phyloP scores from a whole-genome alignment of 2,888 invertebrate species.

The Eristalis pertinax region DNA sequence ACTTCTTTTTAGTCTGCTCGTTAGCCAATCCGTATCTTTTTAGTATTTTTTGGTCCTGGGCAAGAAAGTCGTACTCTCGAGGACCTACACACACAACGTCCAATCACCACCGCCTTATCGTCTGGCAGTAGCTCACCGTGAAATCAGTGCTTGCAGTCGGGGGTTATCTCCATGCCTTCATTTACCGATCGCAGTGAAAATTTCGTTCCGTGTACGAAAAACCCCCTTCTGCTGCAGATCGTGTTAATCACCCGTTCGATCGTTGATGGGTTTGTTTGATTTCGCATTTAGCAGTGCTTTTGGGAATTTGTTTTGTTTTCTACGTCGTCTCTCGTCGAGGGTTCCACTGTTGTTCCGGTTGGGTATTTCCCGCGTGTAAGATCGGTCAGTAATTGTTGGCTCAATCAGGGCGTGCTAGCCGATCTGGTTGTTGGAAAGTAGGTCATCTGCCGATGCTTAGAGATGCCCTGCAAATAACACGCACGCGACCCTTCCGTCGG shows the following conservation, averaged over 20 bases:
- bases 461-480: constrained; percentile 6
- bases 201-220: constrained; percentile 45
- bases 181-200: not conserved
- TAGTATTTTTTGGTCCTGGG: too few species aligned
- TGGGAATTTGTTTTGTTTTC: constrained; percentile 6
- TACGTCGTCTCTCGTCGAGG: not conserved
- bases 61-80: too few species aligned
- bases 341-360: not conserved
- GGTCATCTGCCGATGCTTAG: constrained; percentile 27
- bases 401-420: constrained; percentile 10
- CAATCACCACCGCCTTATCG: too few species aligned
- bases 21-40: too few species aligned
- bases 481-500: constrained; percentile 41
- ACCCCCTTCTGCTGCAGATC: constrained; percentile 11
- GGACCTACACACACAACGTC: too few species aligned
- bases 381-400: constrained; percentile 28
- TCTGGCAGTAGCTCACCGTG: too few species aligned
- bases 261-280: constrained; percentile 63
- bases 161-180: too few species aligned
- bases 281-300: constrained; percentile 50
- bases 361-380: constrained; percentile 14
- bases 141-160: too few species aligned
- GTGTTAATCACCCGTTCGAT: constrained; percentile 49
- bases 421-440: constrained; percentile 29
- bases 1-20: too few species aligned